phyloP scores from a whole-genome alignment of 2,797 vertebrate species.

The Urosaurus nigricauda region DNA sequence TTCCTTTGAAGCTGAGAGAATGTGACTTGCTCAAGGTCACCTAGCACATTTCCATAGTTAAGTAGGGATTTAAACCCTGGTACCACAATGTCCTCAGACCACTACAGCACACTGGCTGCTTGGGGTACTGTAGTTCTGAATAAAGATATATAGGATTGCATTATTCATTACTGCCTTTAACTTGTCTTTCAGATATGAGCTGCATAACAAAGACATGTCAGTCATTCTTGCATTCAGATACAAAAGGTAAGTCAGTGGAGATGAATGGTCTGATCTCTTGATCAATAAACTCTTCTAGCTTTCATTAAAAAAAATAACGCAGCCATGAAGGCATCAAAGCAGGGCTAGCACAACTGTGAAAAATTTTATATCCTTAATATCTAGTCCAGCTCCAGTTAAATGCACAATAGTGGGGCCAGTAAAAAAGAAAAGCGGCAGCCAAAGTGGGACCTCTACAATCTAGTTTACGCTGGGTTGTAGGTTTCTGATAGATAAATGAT shows the following conservation, averaged over 20 bases:
- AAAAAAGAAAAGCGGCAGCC: not conserved
- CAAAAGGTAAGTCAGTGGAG: too few species aligned
- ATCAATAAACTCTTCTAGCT: not conserved
- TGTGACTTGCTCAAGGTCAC: not conserved
- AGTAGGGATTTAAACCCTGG: not conserved
- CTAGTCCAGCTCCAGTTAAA: not conserved
- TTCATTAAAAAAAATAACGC: too few species aligned
- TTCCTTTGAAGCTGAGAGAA: too few species aligned
- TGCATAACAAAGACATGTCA: not conserved
- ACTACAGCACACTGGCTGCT: not conserved
- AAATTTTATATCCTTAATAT: not conserved
- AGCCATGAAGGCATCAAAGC: not conserved
- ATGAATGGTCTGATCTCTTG: not conserved
- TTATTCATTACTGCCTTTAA: not conserved
- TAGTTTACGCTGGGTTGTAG: not conserved
- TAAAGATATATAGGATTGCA: not conserved
- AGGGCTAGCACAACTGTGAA: not conserved
- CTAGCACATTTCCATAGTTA: not conserved
- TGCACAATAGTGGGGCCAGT: not conserved
- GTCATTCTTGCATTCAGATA: not conserved
- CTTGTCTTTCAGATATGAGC: not conserved
- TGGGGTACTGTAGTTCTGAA: not conserved
- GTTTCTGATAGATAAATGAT: not conserved
- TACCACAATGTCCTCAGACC: not conserved
- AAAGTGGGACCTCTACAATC: not conserved